Evolutionary conservation across 64 coral and sea anemone species (phyloP), one percentile per base, ranked within the genome.

Genomic region (Stylophora pistillata): DNA sequence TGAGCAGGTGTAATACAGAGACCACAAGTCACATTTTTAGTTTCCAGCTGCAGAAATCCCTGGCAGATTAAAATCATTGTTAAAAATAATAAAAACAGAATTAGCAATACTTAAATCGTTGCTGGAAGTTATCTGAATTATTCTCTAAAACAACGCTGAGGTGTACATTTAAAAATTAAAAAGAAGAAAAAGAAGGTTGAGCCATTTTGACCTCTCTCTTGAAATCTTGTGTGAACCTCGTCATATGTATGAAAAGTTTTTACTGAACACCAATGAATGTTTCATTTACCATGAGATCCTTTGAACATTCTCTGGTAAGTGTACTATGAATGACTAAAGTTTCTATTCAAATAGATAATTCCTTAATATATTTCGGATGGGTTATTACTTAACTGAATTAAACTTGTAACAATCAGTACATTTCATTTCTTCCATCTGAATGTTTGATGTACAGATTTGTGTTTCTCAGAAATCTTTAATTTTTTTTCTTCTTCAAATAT

Each of bases 361-460:
- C 30, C 62, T 68, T 84, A 84, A 84, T 84, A 69, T 14, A 84
- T 69, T 84, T 70, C 62, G 69, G 32, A 82, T 82, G 79, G 79
- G 37, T 63, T 82, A 82, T 63, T 64, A 82, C 31, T 52, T 54
- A 65, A 34, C 60, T 25, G 53, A 84, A 69, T 84, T 37, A 70
- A 69, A 84, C 34, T 65, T 52, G 26, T 84, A 84, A 84, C 25
- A 69, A 84, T 84, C 60, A 26, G 58, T 70, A 11, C 54, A 27
- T 23, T 54, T 52, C 33, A 70, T 26, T 55, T 84, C 34, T 68
- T 32, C 66, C 37, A 47, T 47, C 53, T 37, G 32, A 59, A 6
- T 76, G 34, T 70, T 84, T 84, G 37, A 84, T 84, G 53, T 84
- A 84, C 60, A 69, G 18, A 68, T 7, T 53, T 10, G 15, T 65